These are phyloP conservation scores for Sialia sialis DNA, from an alignment of 2,113 vertebrate species.

Conservation along the genomic window DNA sequence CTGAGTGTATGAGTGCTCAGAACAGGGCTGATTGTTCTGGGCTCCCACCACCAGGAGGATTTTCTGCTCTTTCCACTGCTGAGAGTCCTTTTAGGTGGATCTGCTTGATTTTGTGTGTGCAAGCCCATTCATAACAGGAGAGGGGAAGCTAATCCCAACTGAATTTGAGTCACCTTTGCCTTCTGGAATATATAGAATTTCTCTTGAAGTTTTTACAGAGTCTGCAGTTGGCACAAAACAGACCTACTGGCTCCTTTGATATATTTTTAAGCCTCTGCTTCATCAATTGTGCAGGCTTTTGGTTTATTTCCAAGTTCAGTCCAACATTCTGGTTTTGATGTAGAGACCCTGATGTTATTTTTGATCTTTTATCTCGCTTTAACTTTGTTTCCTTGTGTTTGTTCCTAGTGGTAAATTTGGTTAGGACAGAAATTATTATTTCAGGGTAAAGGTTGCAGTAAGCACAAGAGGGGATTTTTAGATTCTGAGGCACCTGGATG, in stretches of 20 bases:
- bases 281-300: slow-evolving; percentile 27
- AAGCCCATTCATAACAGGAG: neutral
- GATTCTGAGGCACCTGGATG: neutral
- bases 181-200: slow-evolving; percentile 24
- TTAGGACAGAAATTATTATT: neutral
- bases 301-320: slow-evolving; percentile 37
- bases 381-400: slow-evolving; percentile 23
- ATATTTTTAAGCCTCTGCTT: slow-evolving; percentile 30
- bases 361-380: slow-evolving; percentile 41
- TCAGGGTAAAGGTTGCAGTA: neutral
- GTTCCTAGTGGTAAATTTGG: neutral
- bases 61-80: neutral
- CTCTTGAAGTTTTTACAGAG: slow-evolving; percentile 38
- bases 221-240: neutral
- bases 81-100: neutral
- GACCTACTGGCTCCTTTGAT: slow-evolving; percentile 20
- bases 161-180: slow-evolving; percentile 42
- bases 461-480: neutral
- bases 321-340: slow-evolving; percentile 32
- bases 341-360: slow-evolving; percentile 43
- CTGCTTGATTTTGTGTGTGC: neutral
- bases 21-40: neutral
- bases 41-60: neutral
- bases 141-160: neutral
- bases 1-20: neutral